These are phyloP conservation scores for Pteropus alecto DNA, from an alignment of 2,113 vertebrate species.

Conservation along the genomic window DNA sequence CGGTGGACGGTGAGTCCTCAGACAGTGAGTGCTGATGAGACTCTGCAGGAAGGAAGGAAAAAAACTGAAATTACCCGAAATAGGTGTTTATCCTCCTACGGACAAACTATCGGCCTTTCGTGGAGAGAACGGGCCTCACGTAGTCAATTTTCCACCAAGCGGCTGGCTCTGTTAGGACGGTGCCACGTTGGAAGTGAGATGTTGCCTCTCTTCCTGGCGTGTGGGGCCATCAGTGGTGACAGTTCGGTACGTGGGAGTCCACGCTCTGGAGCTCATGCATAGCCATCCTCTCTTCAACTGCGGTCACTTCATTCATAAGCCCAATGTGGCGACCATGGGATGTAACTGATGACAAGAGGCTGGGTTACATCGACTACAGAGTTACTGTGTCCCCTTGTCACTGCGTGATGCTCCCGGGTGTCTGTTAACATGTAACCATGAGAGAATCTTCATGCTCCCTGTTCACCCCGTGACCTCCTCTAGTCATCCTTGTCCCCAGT, in stretches of 20 bases:
- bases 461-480: background rate
- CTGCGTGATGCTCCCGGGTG: background rate
- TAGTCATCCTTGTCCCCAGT: background rate
- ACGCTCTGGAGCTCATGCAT: accelerated
- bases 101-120: background rate
- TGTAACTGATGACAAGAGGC: too few relatives aligned
- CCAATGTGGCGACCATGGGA: background rate
- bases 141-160: background rate
- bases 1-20: too few relatives aligned
- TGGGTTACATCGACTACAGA: background rate
- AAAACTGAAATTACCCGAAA: too few relatives aligned
- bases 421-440: too few relatives aligned
- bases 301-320: background rate
- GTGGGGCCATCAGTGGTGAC: background rate
- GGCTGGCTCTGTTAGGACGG: too few relatives aligned
- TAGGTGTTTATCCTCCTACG: too few relatives aligned
- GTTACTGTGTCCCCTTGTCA: background rate
- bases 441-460: background rate
- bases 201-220: background rate
- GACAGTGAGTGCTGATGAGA: too few relatives aligned
- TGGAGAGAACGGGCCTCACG: too few relatives aligned
- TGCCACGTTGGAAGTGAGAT: background rate
- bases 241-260: background rate
- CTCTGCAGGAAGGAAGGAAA: too few relatives aligned
- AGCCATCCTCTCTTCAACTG: background rate